Conservation (phyloP, 2,113 vertebrate species). For the Crocuta crocuta region DNA sequence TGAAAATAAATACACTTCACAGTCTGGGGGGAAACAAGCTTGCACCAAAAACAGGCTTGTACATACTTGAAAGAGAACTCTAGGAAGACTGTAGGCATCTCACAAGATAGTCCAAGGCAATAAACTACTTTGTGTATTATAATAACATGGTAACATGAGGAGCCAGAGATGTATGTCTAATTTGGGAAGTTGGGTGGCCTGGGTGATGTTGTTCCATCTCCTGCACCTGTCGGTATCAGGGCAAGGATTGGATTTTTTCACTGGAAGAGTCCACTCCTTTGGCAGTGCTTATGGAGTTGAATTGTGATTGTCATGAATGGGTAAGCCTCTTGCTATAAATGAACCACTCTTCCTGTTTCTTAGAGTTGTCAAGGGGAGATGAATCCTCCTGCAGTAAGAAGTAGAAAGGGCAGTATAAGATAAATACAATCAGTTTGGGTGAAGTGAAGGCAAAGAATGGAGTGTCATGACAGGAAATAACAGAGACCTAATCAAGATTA, state of each 20-base stretch:
- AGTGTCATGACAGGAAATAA: background rate
- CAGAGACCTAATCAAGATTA: background rate
- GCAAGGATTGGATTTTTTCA: background rate
- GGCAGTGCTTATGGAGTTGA: background rate
- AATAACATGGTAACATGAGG: background rate
- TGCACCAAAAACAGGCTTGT: background rate
- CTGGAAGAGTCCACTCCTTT: background rate
- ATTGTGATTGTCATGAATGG: background rate
- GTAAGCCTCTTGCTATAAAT: background rate
- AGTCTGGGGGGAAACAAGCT: background rate
- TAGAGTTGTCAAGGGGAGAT: background rate
- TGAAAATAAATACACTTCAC: background rate
- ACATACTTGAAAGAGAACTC: background rate
- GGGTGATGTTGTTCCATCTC: background rate
- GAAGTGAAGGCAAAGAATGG: conserved; percentile 31
- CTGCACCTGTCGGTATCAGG: background rate
- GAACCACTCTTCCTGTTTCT: conserved; percentile 10
- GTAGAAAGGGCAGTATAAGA: background rate
- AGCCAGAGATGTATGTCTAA: background rate
- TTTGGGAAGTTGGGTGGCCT: background rate
- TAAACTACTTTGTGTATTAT: background rate
- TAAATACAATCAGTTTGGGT: background rate
- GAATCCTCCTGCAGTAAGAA: conserved; percentile 25
- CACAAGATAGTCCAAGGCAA: background rate
- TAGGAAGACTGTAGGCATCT: background rate